These are phyloP conservation scores for Axea sp. DNA, from an alignment of 2,888 invertebrate genomes.

Conservation along the genomic window DNA sequence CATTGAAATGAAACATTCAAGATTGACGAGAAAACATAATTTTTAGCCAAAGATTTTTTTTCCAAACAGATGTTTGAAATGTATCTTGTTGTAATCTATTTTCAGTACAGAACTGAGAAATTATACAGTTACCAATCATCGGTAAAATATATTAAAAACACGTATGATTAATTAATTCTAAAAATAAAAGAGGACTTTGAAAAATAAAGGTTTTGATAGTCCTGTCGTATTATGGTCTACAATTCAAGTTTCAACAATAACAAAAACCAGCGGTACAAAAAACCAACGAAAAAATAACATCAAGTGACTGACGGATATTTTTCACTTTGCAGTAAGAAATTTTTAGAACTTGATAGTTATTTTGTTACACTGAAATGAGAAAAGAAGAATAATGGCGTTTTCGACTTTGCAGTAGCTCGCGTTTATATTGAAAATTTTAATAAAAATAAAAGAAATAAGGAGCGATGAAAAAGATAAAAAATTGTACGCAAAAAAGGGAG, in stretches of 20 bases:
- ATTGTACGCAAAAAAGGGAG: conserved; percentile 48
- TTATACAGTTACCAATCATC: conserved; percentile 20
- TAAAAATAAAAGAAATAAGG: conserved; percentile 41
- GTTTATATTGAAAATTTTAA: conserved; percentile 39
- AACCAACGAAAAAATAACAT: conserved; percentile 19
- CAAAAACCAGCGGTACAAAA: conserved; percentile 1
- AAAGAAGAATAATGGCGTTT: conserved; percentile 5
- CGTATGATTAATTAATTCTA: conserved; percentile 2
- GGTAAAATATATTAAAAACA: neutral
- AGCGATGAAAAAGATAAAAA: conserved; percentile 50
- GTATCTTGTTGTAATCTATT: conserved; percentile 36
- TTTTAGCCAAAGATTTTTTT: conserved; percentile 25
- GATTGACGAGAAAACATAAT: conserved; percentile 51
- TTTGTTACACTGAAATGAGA: conserved; percentile 10
- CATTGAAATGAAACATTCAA: conserved; percentile 22
- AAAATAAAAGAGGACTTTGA: no score
- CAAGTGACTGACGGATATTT: conserved; percentile 5
- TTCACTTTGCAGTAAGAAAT: conserved; percentile 3
- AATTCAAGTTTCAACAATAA: conserved; percentile 18
- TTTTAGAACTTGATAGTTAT: conserved; percentile 19
- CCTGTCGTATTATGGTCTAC: no score
- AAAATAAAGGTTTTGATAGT: no score
- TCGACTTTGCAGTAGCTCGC: conserved; percentile 1
- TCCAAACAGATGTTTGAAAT: conserved; percentile 36
- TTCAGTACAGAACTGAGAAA: conserved; percentile 22